Base-by-base conservation (phyloP, 2,888 invertebrate genomes). In the Lasioglossum marginatum region DNA sequence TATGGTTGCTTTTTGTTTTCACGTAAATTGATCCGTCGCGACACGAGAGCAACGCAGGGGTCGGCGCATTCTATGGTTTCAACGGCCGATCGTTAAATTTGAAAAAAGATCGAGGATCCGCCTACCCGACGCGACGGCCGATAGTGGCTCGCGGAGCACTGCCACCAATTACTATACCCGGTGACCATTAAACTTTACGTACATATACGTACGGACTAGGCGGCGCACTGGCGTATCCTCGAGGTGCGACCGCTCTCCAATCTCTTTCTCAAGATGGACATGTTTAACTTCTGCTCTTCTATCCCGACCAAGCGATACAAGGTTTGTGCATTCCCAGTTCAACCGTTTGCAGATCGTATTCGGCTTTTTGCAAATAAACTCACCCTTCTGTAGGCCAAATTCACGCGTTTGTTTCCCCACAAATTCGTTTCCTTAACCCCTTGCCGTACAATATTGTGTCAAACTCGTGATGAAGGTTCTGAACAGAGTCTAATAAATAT, bases 1-100 rank as follows among this genome's bases (percentile, higher is more conserved):
- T 60, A 60, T 60, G 60, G 60, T 60, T 60, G 60, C 52, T 60
- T 60, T 82, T 45, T 72, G 82, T 68, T 45, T n/a, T 19, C 52
- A 66, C 43, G n/a, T 66, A 66, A 66, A 66, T 34, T 34, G 66
- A 66, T 66, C 66, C 34, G 34, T 70, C 68, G 37, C 68, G 68
- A 70, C 37, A 37, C 40, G 68, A 40, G 68, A n/a, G 77, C 23
- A n/a, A 63, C 79, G 60, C 70, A 77, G 77, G 77, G 87, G 80
- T 86, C 68, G 77, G 81, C 77, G 75, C 82, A 83, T 82, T 85
- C 84, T 77, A 71, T 83, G 86, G 87, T 89, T 89, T 89, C 89
- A 89, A 83, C 89, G 86, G 89, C 60, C 79, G 88, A 89, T 89
- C 89, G 86, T 89, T 89, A 89, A 89, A 89, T 86, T 84, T 57